Conservation (phyloP, 23 tunicate species). For the Ciona savignyi region DNA sequence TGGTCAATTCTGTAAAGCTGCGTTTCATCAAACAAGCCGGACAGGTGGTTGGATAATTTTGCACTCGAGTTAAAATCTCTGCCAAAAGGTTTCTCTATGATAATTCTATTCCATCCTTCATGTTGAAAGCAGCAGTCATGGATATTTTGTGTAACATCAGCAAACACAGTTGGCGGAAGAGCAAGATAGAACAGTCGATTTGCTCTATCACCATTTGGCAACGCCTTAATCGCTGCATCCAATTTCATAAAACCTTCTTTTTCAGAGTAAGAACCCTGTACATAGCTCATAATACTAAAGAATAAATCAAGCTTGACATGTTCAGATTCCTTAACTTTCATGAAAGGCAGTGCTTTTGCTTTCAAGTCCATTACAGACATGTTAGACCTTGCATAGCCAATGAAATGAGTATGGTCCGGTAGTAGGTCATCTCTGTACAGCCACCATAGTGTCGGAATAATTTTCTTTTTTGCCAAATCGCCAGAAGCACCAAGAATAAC, state of each 20-base stretch:
- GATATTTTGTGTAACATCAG: slow-evolving; percentile 65
- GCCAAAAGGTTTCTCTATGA: slow-evolving; percentile 93
- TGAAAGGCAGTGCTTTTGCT: slow-evolving; percentile 57
- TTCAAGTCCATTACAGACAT: slow-evolving; percentile 46
- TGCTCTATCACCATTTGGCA: slow-evolving; percentile 48
- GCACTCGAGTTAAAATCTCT: slow-evolving; percentile 81
- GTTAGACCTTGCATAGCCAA: slow-evolving; percentile 87
- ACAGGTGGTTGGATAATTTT: slow-evolving; percentile 64
- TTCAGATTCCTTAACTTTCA: slow-evolving; percentile 77
- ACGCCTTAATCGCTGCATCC: slow-evolving; percentile 30
- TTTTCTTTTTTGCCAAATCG: slow-evolving; percentile 91
- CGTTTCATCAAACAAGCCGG: slow-evolving; percentile 59
- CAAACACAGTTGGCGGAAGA: slow-evolving; percentile 92
- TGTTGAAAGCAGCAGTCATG: slow-evolving; percentile 68
- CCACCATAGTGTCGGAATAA: slow-evolving; percentile 93
- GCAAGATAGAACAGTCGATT: slow-evolving; percentile 93
- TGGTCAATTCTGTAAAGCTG: slow-evolving; percentile 90
- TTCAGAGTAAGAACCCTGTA: slow-evolving; percentile 79
- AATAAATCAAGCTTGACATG: slow-evolving; percentile 40
- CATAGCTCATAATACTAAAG: slow-evolving; percentile 43
- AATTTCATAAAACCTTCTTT: slow-evolving; percentile 30
- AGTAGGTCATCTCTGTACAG: slow-evolving; percentile 74
- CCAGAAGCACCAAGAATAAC: slow-evolving; percentile 93
- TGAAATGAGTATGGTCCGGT: slow-evolving; percentile 58
- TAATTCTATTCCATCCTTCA: slow-evolving; percentile 88